A percentile compares a stretch with the other conserved stretches of the same genome.
Conservation (phyloP, 2,113 vertebrate genomes). For the Burhinus oedicnemus region DNA sequence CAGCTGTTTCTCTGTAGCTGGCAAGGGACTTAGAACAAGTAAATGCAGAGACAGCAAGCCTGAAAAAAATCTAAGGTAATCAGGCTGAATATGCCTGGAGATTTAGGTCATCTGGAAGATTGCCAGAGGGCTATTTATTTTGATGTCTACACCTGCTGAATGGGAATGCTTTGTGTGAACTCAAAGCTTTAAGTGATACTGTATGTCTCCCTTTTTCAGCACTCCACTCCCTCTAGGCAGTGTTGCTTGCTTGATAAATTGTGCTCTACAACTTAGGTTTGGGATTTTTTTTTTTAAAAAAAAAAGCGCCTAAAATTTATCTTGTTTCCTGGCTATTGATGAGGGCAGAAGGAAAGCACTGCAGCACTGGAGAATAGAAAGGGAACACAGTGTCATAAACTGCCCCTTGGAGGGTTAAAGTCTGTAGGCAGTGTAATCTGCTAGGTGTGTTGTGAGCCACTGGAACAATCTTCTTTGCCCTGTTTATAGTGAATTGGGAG, state of each 20-base stretch:
- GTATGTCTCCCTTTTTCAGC: conserved; percentile 14
- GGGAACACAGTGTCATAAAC: neutral
- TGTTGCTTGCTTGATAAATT: conserved; percentile 13
- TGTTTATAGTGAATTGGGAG: neutral
- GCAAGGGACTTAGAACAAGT: conserved; percentile 60
- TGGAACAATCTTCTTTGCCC: neutral
- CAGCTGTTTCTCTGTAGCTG: conserved; percentile 53
- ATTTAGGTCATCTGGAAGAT: conserved; percentile 59
- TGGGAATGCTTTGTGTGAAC: conserved; percentile 60
- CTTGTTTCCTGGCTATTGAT: neutral
- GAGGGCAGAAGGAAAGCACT: neutral
- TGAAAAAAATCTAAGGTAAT: conserved; percentile 61
- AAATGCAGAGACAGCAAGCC: conserved; percentile 51
- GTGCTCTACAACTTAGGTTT: neutral
- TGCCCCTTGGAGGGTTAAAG: neutral
- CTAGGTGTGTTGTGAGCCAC: neutral
- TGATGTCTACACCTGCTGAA: conserved; percentile 63
- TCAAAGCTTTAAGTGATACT: conserved; percentile 24
- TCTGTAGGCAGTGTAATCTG: neutral
- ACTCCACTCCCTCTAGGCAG: neutral
- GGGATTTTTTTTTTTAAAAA: neutral
- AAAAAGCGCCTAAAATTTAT: neutral
- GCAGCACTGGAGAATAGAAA: neutral
- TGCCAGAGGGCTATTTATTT: conserved; percentile 54
- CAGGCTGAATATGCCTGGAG: conserved; percentile 61